These are phyloP conservation scores for Clepsis dumicolana DNA, from an alignment of 2,888 invertebrate species.

Conservation along the genomic window DNA sequence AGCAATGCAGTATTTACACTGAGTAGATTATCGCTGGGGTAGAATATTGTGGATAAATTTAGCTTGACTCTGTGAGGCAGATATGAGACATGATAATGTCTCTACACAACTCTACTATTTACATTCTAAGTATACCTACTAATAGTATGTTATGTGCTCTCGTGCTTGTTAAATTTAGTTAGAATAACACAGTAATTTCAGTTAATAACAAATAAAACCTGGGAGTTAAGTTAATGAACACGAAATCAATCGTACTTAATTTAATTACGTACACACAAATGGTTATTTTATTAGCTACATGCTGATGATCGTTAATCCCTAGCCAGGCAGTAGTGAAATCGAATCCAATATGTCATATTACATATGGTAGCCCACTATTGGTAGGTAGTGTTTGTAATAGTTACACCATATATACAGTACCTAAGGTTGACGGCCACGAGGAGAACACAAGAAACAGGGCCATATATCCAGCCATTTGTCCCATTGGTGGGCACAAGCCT, in stretches of 20 bases:
- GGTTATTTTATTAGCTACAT: too few species aligned
- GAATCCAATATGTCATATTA: not conserved
- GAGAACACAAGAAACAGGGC: not conserved
- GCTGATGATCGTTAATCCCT: not conserved
- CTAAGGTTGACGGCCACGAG: not conserved
- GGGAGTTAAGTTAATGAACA: not conserved
- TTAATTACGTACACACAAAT: too few species aligned
- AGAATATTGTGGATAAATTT: slow-evolving; percentile 10
- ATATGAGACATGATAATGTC: not conserved
- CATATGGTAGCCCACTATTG: not conserved
- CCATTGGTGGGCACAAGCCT: not conserved
- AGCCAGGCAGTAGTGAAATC: not conserved
- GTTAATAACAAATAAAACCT: not conserved
- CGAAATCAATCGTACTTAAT: not conserved
- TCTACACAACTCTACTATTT: not conserved
- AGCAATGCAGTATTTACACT: slow-evolving; percentile 53
- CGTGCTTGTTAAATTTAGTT: not conserved
- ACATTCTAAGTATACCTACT: not conserved
- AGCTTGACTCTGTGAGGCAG: slow-evolving; percentile 16
- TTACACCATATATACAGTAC: not conserved
- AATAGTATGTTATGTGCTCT: not conserved
- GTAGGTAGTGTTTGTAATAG: not conserved
- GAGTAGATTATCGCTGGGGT: not conserved
- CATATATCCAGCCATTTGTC: not conserved
- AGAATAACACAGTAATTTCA: not conserved